Evolutionary conservation across 92 coral and sea anemone species (phyloP).

Genomic region (Porites rus): DNA sequence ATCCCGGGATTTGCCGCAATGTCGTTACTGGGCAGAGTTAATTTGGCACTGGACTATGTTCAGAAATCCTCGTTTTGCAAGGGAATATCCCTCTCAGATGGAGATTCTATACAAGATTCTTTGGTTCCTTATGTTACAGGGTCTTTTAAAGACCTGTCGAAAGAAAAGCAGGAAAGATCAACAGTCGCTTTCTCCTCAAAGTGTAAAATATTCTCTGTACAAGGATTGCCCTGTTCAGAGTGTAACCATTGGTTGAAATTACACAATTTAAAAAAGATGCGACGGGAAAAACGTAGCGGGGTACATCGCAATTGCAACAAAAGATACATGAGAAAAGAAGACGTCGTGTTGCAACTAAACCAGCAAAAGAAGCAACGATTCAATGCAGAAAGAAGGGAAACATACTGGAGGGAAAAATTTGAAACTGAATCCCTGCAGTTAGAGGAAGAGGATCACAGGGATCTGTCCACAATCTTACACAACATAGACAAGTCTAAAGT

Average conservation of each 20-base stretch:
- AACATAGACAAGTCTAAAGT: neutral
- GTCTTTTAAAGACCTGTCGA: neutral
- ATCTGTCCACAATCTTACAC: slow-evolving; percentile 15
- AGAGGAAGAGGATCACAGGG: slow-evolving; percentile 29
- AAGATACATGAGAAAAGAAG: slow-evolving; percentile 8
- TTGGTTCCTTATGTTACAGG: neutral
- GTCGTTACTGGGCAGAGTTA: neutral
- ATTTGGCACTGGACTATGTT: neutral
- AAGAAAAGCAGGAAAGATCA: too few relatives aligned
- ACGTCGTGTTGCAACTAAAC: neutral
- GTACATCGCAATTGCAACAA: slow-evolving; percentile 3
- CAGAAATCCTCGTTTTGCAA: neutral
- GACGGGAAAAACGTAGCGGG: too few relatives aligned
- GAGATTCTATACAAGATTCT: neutral
- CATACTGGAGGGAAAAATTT: slow-evolving; percentile 22
- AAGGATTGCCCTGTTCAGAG: too few relatives aligned
- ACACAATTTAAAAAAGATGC: too few relatives aligned
- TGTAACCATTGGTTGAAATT: too few relatives aligned
- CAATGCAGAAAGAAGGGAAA: slow-evolving; percentile 23
- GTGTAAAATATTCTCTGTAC: too few relatives aligned
- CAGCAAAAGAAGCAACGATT: neutral
- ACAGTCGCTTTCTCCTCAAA: too few relatives aligned
- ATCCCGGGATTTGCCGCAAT: neutral
- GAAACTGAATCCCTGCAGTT: neutral
- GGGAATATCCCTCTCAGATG: neutral